phyloP scores from a whole-genome alignment of 1,140 invertebrate species.

The Calosoma granatense region DNA sequence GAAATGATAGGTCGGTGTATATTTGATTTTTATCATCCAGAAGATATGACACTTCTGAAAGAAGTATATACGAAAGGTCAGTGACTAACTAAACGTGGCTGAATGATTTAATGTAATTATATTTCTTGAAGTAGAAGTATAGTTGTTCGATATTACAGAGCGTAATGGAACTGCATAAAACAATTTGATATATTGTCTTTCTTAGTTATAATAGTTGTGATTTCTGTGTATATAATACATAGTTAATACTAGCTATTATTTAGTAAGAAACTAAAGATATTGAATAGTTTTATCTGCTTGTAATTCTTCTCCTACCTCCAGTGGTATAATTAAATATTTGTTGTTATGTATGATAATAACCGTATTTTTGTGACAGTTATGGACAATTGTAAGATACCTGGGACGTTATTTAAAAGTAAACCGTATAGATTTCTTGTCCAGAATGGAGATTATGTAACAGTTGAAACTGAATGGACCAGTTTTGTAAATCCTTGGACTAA shows the following conservation, averaged over 20 bases:
- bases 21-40: conserved; percentile 80
- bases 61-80: conserved; percentile 74
- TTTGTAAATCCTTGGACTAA: conserved; percentile 91
- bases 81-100: neutral
- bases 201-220: no score
- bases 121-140: no score
- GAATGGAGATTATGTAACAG: conserved; percentile 69
- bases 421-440: conserved; percentile 69
- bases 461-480: conserved; percentile 88
- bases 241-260: no score
- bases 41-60: conserved; percentile 68
- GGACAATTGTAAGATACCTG: conserved; percentile 36
- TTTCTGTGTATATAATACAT: no score
- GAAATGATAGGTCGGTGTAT: conserved; percentile 73
- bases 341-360: neutral
- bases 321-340: no score
- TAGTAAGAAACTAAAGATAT: no score
- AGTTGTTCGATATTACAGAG: no score
- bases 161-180: no score
- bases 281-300: no score
- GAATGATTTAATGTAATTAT: neutral
- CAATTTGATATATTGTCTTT: no score
- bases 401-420: conserved; percentile 61
- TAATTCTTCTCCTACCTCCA: no score
- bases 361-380: conserved; percentile 25